Conservation (phyloP, 1,140 invertebrate genomes). For the Drosophila ogumai region DNA sequence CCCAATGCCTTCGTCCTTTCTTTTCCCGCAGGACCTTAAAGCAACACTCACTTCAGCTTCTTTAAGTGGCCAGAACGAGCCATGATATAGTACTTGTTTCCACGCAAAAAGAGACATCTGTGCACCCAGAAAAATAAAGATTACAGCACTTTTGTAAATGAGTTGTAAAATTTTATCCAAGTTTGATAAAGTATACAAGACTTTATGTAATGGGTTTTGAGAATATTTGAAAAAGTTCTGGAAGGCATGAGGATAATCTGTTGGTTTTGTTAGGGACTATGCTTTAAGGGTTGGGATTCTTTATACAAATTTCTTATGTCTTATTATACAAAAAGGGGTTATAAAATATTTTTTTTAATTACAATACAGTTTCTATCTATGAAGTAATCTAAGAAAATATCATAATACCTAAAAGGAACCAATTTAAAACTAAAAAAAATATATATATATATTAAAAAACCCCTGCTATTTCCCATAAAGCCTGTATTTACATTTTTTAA, state of each 20-base stretch:
- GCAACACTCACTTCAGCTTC: constrained; percentile 26
- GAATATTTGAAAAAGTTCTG: neutral
- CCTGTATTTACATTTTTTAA: neutral
- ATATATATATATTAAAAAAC: too few relatives aligned
- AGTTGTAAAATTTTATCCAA: constrained; percentile 3
- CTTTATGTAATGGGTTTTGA: neutral
- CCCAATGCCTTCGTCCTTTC: constrained; percentile 3
- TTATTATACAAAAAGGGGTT: neutral
- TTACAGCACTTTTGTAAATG: neutral
- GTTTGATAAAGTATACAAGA: neutral
- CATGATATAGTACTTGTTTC: constrained; percentile 12
- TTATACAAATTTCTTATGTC: neutral
- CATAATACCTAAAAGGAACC: neutral
- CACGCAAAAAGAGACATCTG: constrained; percentile 9
- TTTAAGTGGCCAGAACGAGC: constrained; percentile 39
- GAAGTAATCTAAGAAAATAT: neutral
- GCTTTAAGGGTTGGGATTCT: neutral
- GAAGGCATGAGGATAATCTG: neutral
- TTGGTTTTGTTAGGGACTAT: neutral
- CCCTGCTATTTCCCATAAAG: neutral
- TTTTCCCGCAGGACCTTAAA: neutral
- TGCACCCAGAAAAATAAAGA: constrained; percentile 10
- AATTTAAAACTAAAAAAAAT: neutral
- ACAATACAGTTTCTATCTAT: neutral
- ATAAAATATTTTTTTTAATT: neutral